phyloP scores from a whole-genome alignment of 2,797 vertebrate genomes.

The Thripadectes ignobilis region DNA sequence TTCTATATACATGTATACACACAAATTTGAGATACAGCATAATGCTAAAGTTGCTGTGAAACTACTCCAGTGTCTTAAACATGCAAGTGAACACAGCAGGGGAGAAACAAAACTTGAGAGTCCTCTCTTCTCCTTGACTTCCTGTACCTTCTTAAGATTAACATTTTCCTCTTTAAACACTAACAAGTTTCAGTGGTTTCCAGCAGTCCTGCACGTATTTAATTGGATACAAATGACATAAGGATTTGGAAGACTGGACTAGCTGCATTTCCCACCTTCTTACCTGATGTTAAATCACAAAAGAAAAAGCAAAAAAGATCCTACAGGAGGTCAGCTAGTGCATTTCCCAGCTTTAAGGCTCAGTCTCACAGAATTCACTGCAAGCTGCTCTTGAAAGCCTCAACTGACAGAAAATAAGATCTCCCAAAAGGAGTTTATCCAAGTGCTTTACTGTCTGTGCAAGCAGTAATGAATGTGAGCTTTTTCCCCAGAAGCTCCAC shows the following conservation, averaged over 20 bases:
- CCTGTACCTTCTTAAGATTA: background rate
- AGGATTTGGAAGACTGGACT: background rate
- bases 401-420: background rate
- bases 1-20: background rate
- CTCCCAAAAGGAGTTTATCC: background rate
- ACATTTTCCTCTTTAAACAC: background rate
- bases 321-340: background rate
- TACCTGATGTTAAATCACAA: background rate
- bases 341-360: background rate
- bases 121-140: background rate
- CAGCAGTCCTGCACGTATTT: background rate
- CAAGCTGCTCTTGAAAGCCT: background rate
- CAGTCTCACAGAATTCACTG: background rate
- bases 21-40: background rate
- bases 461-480: background rate
- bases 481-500: background rate
- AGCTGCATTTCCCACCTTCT: background rate
- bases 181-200: background rate
- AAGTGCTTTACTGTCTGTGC: background rate
- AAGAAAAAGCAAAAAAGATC: rapidly evolving
- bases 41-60: background rate
- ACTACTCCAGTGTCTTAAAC: background rate
- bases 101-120: background rate
- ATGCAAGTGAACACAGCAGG: background rate
- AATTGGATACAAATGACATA: background rate